Conservation (phyloP, 2,113 vertebrate species). For the Procavia capensis region DNA sequence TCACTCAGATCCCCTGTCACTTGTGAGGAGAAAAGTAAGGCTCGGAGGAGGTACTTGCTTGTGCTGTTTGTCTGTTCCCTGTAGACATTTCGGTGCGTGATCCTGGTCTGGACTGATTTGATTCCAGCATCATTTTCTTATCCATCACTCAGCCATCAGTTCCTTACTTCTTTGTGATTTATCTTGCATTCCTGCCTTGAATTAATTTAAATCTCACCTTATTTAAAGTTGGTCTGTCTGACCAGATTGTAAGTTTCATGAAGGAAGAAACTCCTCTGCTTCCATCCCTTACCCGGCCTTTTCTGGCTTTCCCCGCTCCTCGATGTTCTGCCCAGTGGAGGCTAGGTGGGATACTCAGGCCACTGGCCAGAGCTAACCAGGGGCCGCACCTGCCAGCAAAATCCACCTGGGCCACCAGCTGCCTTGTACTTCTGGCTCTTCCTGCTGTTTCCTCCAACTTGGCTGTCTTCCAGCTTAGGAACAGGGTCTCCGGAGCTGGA, state of each 20-base stretch:
- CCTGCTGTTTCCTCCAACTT: neutral
- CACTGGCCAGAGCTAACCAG: neutral
- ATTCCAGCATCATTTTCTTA: neutral
- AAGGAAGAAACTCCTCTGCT: neutral
- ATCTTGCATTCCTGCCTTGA: neutral
- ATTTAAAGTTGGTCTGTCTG: neutral
- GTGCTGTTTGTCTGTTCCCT: neutral
- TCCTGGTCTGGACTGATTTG: neutral
- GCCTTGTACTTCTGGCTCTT: neutral
- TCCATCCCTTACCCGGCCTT: neutral
- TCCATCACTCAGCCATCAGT: neutral
- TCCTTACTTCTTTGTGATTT: neutral
- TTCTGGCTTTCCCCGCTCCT: no score
- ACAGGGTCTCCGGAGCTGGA: neutral
- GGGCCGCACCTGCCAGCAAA: neutral
- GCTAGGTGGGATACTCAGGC: neutral
- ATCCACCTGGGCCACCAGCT: neutral
- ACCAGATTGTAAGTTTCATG: neutral
- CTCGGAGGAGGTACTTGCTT: neutral
- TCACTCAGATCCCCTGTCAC: accelerated
- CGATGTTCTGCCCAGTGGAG: no score
- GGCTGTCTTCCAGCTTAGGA: neutral
- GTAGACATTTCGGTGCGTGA: no score
- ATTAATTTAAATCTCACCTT: neutral
- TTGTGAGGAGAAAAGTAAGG: no score